phyloP scores from a whole-genome alignment of 2,888 invertebrate genomes.

The Yponomeuta sedellus region DNA sequence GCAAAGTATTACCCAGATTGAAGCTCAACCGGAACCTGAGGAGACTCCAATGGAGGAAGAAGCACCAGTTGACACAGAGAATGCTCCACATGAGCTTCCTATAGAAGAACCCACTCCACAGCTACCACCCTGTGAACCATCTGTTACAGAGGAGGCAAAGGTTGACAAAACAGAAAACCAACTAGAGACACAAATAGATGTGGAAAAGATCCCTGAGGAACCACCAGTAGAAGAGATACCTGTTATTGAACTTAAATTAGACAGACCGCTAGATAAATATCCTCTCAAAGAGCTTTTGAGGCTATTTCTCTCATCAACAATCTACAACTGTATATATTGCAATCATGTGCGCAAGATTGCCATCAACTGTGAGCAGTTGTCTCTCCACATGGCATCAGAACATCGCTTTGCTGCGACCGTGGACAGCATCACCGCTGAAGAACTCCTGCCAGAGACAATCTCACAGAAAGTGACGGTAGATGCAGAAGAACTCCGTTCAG shows the following conservation, averaged over 20 bases:
- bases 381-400: conserved; percentile 85
- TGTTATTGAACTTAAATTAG: conserved; percentile 82
- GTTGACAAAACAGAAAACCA: conserved; percentile 33
- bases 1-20: conserved; percentile 24
- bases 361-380: conserved; percentile 88
- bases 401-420: conserved; percentile 88
- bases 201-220: conserved; percentile 51
- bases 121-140: conserved; percentile 25
- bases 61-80: not conserved
- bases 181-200: conserved; percentile 28
- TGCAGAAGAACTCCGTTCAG: conserved; percentile 76
- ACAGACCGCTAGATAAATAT: conserved; percentile 85
- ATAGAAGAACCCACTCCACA: conserved; percentile 2
- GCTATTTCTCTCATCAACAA: conserved; percentile 83
- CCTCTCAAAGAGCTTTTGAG: conserved; percentile 83
- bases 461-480: conserved; percentile 79
- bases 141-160: conserved; percentile 47
- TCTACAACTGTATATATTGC: conserved; percentile 86
- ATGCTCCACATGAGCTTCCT: not conserved
- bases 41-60: too few species aligned
- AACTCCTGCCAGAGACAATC: conserved; percentile 82
- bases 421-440: conserved; percentile 85
- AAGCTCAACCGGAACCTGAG: conserved; percentile 18
- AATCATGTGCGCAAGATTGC: conserved; percentile 91
- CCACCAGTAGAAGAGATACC: conserved; percentile 74